These are phyloP conservation scores for Sitta europaea DNA, from an alignment of 2,113 vertebrate species.

Conservation along the genomic window DNA sequence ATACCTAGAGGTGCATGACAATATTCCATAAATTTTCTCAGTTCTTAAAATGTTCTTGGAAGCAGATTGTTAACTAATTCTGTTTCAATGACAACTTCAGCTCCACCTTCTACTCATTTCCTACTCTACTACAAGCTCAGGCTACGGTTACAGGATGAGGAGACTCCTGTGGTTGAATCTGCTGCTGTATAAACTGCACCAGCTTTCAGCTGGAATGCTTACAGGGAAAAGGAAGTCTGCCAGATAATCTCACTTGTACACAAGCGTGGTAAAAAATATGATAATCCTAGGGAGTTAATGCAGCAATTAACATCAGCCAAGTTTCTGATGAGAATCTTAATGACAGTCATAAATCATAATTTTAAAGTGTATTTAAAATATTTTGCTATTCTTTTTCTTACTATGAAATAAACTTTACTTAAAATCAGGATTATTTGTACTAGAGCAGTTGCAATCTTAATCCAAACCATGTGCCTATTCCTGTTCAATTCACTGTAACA, in stretches of 20 bases:
- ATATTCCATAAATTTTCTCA: background rate
- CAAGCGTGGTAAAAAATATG: background rate
- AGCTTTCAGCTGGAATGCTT: background rate
- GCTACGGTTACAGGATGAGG: background rate
- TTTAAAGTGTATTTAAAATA: background rate
- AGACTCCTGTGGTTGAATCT: background rate
- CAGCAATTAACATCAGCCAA: background rate
- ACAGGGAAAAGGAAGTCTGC: background rate
- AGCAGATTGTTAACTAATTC: background rate
- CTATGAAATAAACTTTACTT: background rate
- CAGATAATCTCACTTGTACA: background rate
- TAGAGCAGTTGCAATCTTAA: background rate
- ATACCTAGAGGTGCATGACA: background rate
- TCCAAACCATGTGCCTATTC: background rate
- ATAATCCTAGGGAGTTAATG: background rate
- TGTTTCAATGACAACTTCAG: background rate
- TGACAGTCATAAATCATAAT: background rate
- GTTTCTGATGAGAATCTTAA: background rate
- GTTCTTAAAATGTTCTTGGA: background rate
- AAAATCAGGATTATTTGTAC: background rate
- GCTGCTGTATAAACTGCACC: background rate
- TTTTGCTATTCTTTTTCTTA: background rate
- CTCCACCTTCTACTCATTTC: background rate
- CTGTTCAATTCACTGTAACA: background rate
- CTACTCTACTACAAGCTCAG: background rate